Evolutionary conservation across 1,140 invertebrate species (phyloP).

Genomic region (Bombus ignitus): DNA sequence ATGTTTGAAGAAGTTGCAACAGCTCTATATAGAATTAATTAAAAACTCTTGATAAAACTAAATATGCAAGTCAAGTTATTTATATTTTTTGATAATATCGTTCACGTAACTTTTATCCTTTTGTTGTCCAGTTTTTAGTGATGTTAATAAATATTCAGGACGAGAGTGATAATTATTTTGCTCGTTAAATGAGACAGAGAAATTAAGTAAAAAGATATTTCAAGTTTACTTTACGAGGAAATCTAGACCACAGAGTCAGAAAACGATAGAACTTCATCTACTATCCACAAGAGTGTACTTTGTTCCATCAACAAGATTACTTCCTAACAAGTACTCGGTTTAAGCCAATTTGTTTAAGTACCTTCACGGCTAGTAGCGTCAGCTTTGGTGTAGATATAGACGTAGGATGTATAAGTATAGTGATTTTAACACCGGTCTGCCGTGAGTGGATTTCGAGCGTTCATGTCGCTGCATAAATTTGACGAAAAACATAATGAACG

Average conservation of each 20-base stretch:
- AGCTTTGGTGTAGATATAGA: background rate
- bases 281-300: slow-evolving; percentile 23
- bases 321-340: slow-evolving; percentile 32
- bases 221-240: slow-evolving; percentile 11
- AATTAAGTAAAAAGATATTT: background rate
- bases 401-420: background rate
- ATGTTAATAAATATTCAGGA: background rate
- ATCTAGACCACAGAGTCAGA: slow-evolving; percentile 13
- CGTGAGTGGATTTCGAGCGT: background rate
- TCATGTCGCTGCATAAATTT: background rate
- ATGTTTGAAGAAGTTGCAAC: background rate
- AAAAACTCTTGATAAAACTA: too few relatives aligned
- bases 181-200: background rate
- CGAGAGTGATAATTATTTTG: background rate
- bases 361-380: slow-evolving; percentile 22
- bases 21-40: too few relatives aligned
- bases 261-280: slow-evolving; percentile 29
- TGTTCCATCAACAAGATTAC: slow-evolving; percentile 35
- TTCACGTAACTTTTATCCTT: too few relatives aligned
- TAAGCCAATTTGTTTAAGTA: slow-evolving; percentile 33
- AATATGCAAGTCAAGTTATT: background rate
- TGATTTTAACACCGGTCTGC: background rate
- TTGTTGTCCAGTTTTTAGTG: too few relatives aligned
- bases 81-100: too few relatives aligned
- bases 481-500: background rate